Percentiles rank a stretch among this genome's conserved stretches.
Conservation (phyloP, 2,113 vertebrate species). For the Glaucomys volans region DNA sequence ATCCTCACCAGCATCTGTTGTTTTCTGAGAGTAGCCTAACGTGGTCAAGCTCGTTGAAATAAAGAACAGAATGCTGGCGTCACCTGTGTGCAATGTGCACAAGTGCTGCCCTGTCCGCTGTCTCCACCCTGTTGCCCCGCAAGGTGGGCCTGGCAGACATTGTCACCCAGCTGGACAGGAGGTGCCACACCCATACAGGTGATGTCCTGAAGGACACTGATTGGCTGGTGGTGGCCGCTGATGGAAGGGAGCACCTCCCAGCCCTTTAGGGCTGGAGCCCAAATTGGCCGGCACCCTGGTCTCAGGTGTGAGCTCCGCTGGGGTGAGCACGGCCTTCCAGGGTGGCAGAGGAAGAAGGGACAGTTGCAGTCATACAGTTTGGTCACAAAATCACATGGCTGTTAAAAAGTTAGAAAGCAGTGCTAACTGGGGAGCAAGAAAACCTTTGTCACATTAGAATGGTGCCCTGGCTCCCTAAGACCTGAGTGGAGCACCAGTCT, state of each 20-base stretch:
- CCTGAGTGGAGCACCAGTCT: neutral
- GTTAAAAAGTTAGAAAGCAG: neutral
- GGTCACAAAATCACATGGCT: fast-evolving
- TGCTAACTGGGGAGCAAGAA: neutral
- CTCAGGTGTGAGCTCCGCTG: no score
- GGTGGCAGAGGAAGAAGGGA: fast-evolving
- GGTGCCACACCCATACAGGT: neutral
- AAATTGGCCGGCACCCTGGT: no score
- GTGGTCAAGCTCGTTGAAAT: no score
- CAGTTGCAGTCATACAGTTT: neutral
- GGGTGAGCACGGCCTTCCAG: fast-evolving
- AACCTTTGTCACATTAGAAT: fast-evolving
- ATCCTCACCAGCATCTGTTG: neutral
- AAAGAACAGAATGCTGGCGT: neutral
- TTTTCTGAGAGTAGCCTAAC: neutral
- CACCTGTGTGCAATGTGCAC: neutral
- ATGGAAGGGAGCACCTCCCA: neutral
- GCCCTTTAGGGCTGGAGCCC: neutral
- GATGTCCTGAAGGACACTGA: no score
- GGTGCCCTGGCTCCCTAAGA: neutral
- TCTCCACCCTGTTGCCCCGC: no score
- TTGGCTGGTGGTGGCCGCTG: no score
- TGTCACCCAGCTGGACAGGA: neutral
- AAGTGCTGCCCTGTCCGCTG: fast-evolving
- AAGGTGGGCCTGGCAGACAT: fast-evolving